A percentile compares a stretch with the other conserved stretches of the same genome.
These are phyloP conservation scores for Eulemur albifrons DNA, from an alignment of 2,797 vertebrate species.

Conservation along the genomic window DNA sequence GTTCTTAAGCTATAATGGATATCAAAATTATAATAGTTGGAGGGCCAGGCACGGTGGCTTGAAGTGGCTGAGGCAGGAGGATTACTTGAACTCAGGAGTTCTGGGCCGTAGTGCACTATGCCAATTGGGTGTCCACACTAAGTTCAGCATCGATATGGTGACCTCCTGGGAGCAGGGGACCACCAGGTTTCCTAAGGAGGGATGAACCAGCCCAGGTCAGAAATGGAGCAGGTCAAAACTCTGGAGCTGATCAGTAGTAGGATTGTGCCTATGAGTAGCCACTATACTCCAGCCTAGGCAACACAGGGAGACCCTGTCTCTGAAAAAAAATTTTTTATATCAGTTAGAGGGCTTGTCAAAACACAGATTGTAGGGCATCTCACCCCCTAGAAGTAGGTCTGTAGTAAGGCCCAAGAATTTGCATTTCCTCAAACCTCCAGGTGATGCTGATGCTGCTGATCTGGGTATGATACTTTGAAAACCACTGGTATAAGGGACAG, in stretches of 20 bases:
- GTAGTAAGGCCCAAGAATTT: not conserved
- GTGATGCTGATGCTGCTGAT: not conserved
- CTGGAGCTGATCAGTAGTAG: no score
- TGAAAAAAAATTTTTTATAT: not conserved
- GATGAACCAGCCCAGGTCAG: no score
- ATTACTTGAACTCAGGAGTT: no score
- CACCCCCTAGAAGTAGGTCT: not conserved
- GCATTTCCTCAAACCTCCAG: slow-evolving; percentile 11
- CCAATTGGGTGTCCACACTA: no score
- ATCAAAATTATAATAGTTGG: not conserved
- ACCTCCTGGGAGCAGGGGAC: no score
- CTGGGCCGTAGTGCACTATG: no score
- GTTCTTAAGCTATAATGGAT: not conserved
- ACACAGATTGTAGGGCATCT: not conserved
- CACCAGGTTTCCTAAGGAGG: no score
- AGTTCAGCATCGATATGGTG: no score
- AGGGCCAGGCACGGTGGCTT: no score
- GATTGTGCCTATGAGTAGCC: no score
- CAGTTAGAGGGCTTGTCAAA: not conserved
- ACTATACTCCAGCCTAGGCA: not conserved
- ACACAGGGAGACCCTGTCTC: not conserved
- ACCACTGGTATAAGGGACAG: not conserved
- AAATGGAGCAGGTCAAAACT: no score
- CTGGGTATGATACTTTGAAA: not conserved
- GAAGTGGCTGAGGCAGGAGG: no score